These are phyloP conservation scores for Ellobius talpinus DNA, from an alignment of 2,113 vertebrate genomes.

Conservation along the genomic window DNA sequence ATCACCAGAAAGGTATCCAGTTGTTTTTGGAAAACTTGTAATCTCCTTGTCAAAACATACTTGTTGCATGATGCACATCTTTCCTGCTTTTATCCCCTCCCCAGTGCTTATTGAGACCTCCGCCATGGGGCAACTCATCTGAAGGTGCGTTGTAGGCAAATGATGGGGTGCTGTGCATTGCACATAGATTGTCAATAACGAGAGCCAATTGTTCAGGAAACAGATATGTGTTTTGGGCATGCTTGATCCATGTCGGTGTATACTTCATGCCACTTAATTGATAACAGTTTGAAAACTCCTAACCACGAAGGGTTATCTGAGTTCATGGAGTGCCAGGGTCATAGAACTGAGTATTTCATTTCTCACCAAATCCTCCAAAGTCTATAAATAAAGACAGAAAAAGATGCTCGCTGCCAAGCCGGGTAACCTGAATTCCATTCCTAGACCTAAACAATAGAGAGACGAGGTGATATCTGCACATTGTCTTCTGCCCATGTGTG, in stretches of 20 bases:
- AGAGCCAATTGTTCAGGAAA: neutral
- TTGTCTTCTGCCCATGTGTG: neutral
- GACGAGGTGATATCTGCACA: neutral
- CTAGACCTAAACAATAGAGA: neutral
- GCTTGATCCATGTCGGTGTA: neutral
- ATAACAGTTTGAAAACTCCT: neutral
- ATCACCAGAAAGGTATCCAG: neutral
- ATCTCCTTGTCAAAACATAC: neutral
- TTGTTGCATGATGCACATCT: neutral
- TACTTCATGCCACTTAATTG: neutral
- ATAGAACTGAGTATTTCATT: neutral
- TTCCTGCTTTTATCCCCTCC: neutral
- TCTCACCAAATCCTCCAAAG: neutral
- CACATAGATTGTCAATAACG: neutral
- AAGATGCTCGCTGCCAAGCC: neutral
- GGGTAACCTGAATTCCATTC: neutral
- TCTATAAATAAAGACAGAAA: no score
- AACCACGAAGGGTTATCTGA: neutral
- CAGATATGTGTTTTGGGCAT: neutral
- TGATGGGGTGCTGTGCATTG: neutral
- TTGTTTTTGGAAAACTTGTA: neutral
- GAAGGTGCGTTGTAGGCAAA: conserved; percentile 1
- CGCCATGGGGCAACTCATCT: conserved; percentile 8
- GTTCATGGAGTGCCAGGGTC: neutral
- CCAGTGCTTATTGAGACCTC: neutral